Percentiles rank a stretch among this genome's conserved stretches.
These are phyloP conservation scores for Bombus sylvicola DNA, from an alignment of 1,140 invertebrate species.

Conservation along the genomic window DNA sequence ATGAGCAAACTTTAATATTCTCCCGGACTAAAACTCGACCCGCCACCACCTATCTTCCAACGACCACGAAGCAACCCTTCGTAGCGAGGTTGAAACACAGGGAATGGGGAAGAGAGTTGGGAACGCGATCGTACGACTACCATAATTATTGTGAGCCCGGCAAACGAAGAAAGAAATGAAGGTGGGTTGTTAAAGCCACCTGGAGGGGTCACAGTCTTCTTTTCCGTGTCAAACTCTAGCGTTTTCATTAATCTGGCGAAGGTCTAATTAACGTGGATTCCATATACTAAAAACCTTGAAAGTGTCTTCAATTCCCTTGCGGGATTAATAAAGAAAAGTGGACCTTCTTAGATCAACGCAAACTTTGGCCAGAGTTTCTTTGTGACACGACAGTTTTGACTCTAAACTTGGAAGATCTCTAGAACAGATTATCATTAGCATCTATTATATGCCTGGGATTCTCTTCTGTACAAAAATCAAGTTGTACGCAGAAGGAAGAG, in stretches of 20 bases:
- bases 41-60: conserved; percentile 55
- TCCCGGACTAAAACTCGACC: conserved; percentile 62
- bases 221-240: conserved; percentile 46
- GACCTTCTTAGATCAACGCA: neutral
- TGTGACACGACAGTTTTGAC: neutral
- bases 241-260: conserved; percentile 54
- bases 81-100: neutral
- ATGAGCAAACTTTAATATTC: conserved; percentile 74
- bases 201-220: neutral
- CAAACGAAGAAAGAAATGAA: conserved; percentile 48
- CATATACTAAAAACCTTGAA: neutral
- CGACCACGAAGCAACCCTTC: conserved; percentile 55
- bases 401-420: neutral
- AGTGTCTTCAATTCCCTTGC: neutral
- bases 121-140: conserved; percentile 57
- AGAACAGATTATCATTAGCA: too few species aligned
- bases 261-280: conserved; percentile 48
- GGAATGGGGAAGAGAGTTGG: conserved; percentile 12
- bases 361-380: neutral
- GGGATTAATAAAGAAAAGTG: neutral
- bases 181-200: neutral
- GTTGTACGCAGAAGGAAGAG: neutral
- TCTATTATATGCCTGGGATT: too few species aligned
- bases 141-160: conserved; percentile 62
- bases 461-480: neutral